phyloP scores from a whole-genome alignment of 2,797 vertebrate genomes.

The Microcaecilia unicolor region DNA sequence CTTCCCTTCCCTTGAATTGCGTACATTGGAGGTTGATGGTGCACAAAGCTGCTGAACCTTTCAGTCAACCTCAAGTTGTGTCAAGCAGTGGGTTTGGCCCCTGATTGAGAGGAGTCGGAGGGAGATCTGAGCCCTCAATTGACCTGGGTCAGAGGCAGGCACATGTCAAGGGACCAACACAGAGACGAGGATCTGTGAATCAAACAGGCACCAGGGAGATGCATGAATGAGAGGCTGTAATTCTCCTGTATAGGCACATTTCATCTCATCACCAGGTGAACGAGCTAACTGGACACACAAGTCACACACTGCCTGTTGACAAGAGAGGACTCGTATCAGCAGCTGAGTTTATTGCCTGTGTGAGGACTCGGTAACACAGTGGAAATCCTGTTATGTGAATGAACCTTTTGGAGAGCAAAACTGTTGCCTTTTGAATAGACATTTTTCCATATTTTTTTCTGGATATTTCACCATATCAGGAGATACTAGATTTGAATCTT shows the following conservation, averaged over 20 bases:
- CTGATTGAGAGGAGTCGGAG: neutral
- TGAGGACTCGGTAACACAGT: too few species aligned
- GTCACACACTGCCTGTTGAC: too few species aligned
- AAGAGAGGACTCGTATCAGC: too few species aligned
- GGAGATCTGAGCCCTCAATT: neutral
- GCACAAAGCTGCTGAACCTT: constrained; percentile 31
- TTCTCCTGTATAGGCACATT: neutral
- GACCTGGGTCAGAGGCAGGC: constrained; percentile 32
- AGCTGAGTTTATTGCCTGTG: too few species aligned
- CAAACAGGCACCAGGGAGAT: neutral
- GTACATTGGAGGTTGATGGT: constrained; percentile 39
- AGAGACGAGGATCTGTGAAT: neutral
- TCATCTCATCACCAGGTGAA: too few species aligned
- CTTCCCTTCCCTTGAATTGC: constrained; percentile 36
- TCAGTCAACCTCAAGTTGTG: constrained; percentile 48
- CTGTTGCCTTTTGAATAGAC: too few species aligned
- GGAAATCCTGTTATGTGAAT: too few species aligned
- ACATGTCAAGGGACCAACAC: constrained; percentile 21
- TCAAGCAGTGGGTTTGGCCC: neutral
- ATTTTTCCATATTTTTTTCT: too few species aligned
- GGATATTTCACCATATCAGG: too few species aligned
- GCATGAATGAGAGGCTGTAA: neutral
- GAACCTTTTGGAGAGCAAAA: too few species aligned
- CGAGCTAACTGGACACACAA: too few species aligned
- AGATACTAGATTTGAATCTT: too few species aligned